Base-by-base conservation (phyloP, 2,113 vertebrate species). In the Lepisosteus osseus region DNA sequence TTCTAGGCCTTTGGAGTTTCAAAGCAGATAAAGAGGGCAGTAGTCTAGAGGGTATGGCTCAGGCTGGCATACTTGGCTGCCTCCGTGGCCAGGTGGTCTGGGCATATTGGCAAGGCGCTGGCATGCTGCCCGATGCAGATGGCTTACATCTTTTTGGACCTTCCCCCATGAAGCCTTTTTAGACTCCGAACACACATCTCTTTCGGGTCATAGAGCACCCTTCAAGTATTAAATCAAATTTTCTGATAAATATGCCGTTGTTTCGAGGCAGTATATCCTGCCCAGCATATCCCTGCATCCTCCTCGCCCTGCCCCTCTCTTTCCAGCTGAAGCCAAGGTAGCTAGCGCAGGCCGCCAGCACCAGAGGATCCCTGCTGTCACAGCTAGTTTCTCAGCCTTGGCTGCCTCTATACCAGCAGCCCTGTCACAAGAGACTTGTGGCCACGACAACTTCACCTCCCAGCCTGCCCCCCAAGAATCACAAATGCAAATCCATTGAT, bases 81-180 rank as follows among this genome's bases (percentile, higher is more conserved):
- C 76, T 82, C 85, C 82, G 77, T 73, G 91, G 91, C 94, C 95
- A 97, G 95, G 95, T 96, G 95, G 94, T 90, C 90, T 91, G 92
- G 93, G 93, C 92, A 94, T 93, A 94, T 93, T 95, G 94, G 94
- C 92, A 93, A 93, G 92, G 91, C 92, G 88, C 93, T 96, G 94
- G 94, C 94, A 92, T 86, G 66, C 80, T 90, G 92, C 95, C 94
- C 91, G 88, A 93, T 93, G 89, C 95, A 96, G 95, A 96, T 96
- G 95, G 95, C 92, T 93, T 83, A 84, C 89, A 91, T 90, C 86
- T 88, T 90, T 91, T 86, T 86, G 86, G 88, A 67, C 91, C 87
- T 92, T 92, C 90, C 74, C 90, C 90, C 63, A 90, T 85, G 84
- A 91, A 92, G 88, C 89, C 90, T 92, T 91, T 91, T 88, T 86